These are phyloP conservation scores for Grammomys surdaster DNA, from an alignment of 2,113 vertebrate species.

Conservation along the genomic window DNA sequence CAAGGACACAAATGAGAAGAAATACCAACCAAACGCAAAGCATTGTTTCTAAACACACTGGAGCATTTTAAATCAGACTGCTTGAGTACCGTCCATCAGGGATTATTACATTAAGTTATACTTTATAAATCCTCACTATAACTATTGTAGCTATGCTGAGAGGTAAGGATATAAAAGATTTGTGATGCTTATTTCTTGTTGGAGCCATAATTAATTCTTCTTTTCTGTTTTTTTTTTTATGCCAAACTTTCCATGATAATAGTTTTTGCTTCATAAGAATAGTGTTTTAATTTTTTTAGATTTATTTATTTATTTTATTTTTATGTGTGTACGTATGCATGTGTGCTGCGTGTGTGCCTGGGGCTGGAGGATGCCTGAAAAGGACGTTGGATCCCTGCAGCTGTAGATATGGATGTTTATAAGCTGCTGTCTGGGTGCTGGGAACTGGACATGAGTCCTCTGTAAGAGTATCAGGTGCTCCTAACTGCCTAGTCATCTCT, in stretches of 20 bases:
- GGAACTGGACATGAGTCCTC: neutral
- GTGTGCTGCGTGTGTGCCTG: neutral
- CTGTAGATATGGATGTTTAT: neutral
- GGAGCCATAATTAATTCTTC: neutral
- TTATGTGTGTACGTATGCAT: neutral
- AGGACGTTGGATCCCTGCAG: neutral
- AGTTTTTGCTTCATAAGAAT: neutral
- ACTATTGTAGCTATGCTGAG: neutral
- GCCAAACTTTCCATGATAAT: neutral
- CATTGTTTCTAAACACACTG: neutral
- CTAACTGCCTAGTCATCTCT: neutral
- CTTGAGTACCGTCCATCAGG: neutral
- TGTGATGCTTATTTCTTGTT: neutral
- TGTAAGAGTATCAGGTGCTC: neutral
- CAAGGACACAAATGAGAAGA: neutral
- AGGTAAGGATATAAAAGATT: neutral
- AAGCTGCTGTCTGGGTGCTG: neutral
- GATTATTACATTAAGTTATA: neutral
- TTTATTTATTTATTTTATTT: neutral
- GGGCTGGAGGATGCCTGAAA: neutral
- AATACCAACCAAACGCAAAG: neutral
- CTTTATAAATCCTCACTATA: neutral
- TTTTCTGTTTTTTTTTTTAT: neutral
- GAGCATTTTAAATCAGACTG: neutral
- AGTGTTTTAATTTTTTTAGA: neutral